Evolutionary conservation across 2,113 vertebrate species (phyloP).

Genomic region (Scytalopus superciliaris): DNA sequence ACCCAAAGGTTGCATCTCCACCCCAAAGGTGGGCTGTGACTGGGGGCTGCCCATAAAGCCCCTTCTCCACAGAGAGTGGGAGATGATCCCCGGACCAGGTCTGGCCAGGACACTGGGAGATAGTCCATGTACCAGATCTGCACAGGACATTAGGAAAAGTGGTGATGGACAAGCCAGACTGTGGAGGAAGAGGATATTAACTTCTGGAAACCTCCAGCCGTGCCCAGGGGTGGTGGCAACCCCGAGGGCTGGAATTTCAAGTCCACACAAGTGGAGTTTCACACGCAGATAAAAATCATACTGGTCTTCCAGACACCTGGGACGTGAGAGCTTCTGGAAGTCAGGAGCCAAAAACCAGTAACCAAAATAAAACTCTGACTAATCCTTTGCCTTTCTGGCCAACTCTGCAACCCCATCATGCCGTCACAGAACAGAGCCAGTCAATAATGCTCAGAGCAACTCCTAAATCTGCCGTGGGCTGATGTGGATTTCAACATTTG

Average conservation of each 20-base stretch:
- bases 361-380: slow-evolving; percentile 9
- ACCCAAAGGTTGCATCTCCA: background rate
- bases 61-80: background rate
- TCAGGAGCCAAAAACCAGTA: background rate
- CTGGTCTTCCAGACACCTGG: background rate
- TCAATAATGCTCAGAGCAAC: background rate
- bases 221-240: background rate
- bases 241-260: background rate
- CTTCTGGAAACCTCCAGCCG: background rate
- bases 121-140: background rate
- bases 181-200: background rate
- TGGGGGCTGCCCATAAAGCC: background rate
- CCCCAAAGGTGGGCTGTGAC: background rate
- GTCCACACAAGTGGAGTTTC: background rate
- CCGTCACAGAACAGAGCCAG: background rate
- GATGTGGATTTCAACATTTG: background rate
- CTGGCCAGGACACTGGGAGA: background rate
- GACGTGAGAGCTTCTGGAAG: background rate
- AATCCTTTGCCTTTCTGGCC: background rate
- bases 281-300: background rate
- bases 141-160: background rate
- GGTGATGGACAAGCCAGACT: background rate
- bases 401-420: background rate
- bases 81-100: background rate
- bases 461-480: background rate